Base-by-base conservation (phyloP, 53 echinoderm and acorn worm genomes). In the Mesocentrotus franciscanus region DNA sequence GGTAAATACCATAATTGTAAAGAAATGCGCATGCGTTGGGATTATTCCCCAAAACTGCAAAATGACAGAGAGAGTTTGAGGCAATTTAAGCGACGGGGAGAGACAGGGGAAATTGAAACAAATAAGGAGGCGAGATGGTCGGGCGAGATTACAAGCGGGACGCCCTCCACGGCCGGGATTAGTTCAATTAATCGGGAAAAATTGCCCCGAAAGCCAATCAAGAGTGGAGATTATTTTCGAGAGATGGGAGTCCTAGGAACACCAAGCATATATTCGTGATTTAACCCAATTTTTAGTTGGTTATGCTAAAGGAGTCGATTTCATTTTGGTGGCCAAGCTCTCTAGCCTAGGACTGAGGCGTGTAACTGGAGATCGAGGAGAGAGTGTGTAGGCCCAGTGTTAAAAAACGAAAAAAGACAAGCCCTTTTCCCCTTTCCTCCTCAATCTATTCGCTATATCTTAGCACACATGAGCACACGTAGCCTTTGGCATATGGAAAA, bases 221-320 rank as follows among this genome's bases (percentile, higher is more conserved):
- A 81, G 93, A 79, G 81, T 79, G 93, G 81, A 26, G 79, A 93
- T 93, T 93, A 93, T 93, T 72, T 91, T 92, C 71, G 75, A 55
- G 75, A 76, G 93, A 79, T 83, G 93, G 29, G 61, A 93, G 32
- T 93, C 93, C 35, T 81, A 79, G 30, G 81, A 93, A 78, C 93
- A 78, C 93, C 93, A 81, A 59, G 93, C 33, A 93, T 61, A 93
- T 93, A 93, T 93, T 93, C 93, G 93, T 93, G 93, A 93, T 78
- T 93, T 93, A 93, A 93, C 93, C 93, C 93, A 93, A 81, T 93
- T 93, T 93, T 81, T 93, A n/a, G 93, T 93, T 93, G 93, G 93
- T 81, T 79, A 93, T 93, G 92, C 56, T 79, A 56, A 74, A 20
- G 93, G 93, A 93, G 93, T 93, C 93, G 81, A 81, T 93, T 93